A percentile compares a stretch with the other conserved stretches of the same genome.
These are phyloP conservation scores for Phengaris alcon DNA, from an alignment of 2,888 invertebrate species.

Conservation along the genomic window DNA sequence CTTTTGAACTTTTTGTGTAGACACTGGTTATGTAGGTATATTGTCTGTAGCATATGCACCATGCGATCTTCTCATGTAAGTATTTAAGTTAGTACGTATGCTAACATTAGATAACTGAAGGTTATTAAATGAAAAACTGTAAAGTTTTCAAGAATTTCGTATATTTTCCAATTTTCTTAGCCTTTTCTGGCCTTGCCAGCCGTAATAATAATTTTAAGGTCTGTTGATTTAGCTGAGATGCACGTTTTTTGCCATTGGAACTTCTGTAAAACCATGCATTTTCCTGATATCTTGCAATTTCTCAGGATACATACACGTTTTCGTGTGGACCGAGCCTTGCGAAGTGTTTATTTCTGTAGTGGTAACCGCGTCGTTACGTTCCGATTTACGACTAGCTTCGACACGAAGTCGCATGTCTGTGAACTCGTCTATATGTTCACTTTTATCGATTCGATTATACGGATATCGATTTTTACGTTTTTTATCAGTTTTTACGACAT, in stretches of 20 bases:
- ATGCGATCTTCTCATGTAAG: too few species aligned
- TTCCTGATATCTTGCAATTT: background rate
- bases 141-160: too few species aligned
- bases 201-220: too few species aligned
- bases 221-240: too few species aligned
- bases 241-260: too few species aligned
- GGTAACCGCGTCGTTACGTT: constrained; percentile 40
- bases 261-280: too few species aligned
- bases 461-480: constrained; percentile 20
- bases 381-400: constrained; percentile 46
- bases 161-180: too few species aligned
- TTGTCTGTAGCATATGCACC: too few species aligned
- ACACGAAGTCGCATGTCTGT: constrained; percentile 33
- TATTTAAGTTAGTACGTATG: too few species aligned
- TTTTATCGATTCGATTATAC: constrained; percentile 21
- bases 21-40: background rate
- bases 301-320: constrained; percentile 1
- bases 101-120: too few species aligned
- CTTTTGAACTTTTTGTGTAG: background rate
- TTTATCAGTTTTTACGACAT: constrained; percentile 13
- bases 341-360: constrained; percentile 32
- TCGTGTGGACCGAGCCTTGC: constrained; percentile 26
- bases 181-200: too few species aligned
- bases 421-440: background rate
- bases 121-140: too few species aligned